Base-by-base conservation (phyloP, 2,888 invertebrate species). In the Drosophila macrospina region DNA sequence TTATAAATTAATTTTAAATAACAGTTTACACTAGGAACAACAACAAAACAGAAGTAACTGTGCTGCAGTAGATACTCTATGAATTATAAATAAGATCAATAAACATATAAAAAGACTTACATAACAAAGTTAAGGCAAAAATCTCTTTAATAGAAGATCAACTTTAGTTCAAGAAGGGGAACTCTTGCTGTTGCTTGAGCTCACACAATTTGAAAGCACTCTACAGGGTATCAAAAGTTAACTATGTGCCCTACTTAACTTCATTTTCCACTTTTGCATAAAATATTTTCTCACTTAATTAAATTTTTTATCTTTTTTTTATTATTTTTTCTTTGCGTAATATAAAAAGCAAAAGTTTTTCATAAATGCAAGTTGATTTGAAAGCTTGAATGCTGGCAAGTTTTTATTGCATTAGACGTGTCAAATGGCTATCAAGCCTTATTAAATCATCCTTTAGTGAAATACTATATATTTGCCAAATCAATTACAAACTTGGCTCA, bases 1-100 rank as follows among this genome's bases (percentile, higher is more conserved):
- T 71, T 81, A 86, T 86, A 88, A 84, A 85, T 86, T 88, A 39
- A 88, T 88, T 85, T 84, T 61, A 55, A 55, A 74, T 71, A 87
- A 68, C 83, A 80, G 78, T 86, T 84, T 86, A 85, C 73, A 44
- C 62, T 36, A 11, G n/a, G 28, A 13, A 30, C 54, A 62, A 44
- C 62, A 61, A 65, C 59, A 60, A 60, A 28, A 7, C 24, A 15
- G 26, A 10, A 28, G 11, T 7, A 15, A 16, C 11, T 20, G 41
- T 30, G 16, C n/a, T 30, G 20, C 52, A 5, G 6, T 6, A 41
- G 20, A 41, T 54, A 10, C 52, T 41, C 30, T 34, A 34, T 13
- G 1, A 8, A 10, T 15, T 10, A 2, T 10, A 13, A 13, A 10
- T 10, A 10, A 32, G 13, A 4, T 34, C 20, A 20, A 20, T 20